A percentile compares a stretch with the other conserved stretches of the same genome.
Conservation (phyloP, 2,113 vertebrate genomes). For the Muntiacus reevesi region DNA sequence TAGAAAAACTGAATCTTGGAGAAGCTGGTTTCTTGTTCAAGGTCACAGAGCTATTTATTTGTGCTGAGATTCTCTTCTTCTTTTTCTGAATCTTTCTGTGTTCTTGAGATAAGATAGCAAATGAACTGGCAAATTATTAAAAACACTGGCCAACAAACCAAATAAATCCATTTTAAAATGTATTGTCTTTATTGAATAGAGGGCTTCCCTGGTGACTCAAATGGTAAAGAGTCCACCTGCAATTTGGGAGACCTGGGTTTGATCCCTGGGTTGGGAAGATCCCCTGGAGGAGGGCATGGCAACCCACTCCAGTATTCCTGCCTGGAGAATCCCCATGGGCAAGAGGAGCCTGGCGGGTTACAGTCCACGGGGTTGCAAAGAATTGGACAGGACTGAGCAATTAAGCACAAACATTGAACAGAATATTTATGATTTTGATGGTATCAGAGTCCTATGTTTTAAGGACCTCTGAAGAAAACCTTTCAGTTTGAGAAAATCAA, state of each 20-base stretch:
- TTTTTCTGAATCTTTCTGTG: neutral
- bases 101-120: neutral
- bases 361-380: neutral
- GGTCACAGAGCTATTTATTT: neutral
- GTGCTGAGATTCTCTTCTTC: neutral
- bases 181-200: neutral
- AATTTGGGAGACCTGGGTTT: neutral
- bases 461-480: neutral
- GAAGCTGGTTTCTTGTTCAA: neutral
- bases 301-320: neutral
- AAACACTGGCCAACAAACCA: neutral
- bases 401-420: neutral
- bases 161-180: neutral
- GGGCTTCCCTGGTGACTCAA: neutral
- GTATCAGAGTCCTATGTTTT: neutral
- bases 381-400: neutral
- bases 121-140: neutral
- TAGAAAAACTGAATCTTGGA: neutral
- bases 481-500: neutral
- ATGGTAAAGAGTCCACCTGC: neutral
- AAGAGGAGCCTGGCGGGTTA: neutral
- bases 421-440: neutral
- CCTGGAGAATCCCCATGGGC: neutral
- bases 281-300: neutral
- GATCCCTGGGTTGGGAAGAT: neutral